Base-by-base conservation (phyloP, 2,113 vertebrate genomes). In the Patagioenas fasciata region DNA sequence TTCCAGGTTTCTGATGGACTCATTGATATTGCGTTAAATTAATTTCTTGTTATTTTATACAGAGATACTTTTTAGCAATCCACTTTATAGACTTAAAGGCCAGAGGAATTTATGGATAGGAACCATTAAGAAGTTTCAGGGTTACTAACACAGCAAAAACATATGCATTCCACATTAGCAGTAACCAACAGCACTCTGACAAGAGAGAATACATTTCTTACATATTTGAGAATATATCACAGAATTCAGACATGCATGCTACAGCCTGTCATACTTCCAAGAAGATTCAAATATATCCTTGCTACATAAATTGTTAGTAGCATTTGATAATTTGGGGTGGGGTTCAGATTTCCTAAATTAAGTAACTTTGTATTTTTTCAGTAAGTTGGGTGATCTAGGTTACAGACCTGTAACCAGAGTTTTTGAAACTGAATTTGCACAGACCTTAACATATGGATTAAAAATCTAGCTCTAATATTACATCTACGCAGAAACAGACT, bases 21-120 rank as follows among this genome's bases (percentile, higher is more conserved):
- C 53, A 7, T 11, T 80, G 71, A 62, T 93, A 75, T 8, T 58
- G 40, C 16, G 26, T 90, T 82, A 32, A 62, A 56, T 69, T 54
- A 75, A 83, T 77, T 91, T 91, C 31, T 66, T 75, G 29, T 34
- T 72, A 38, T 83, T 93, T 95, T 65, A 66, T 47, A 26, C 5
- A 66, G 73, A 60, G 31, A 11, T 70, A 50, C 4, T 14, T 80
- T 51, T 56, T 32, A 65, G n/a, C 23, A 80, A 85, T 56, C 29
- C 26, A 31, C 28, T 88, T 85, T 21, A 40, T 15, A 75, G 73
- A 61, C 25, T 58, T 81, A 10, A 79, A 65, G 40, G 15, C 8
- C 44, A 38, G 40, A 65, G 80, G 78, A 54, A 9, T 83, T 87
- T 29, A 29, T 48, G 40, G 25, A 19, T 4, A 82, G 78, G 83